Evolutionary conservation across 2,113 vertebrate genomes (phyloP), one percentile per base, ranked within the genome.

Genomic region (Boleophthalmus pectinirostris): DNA sequence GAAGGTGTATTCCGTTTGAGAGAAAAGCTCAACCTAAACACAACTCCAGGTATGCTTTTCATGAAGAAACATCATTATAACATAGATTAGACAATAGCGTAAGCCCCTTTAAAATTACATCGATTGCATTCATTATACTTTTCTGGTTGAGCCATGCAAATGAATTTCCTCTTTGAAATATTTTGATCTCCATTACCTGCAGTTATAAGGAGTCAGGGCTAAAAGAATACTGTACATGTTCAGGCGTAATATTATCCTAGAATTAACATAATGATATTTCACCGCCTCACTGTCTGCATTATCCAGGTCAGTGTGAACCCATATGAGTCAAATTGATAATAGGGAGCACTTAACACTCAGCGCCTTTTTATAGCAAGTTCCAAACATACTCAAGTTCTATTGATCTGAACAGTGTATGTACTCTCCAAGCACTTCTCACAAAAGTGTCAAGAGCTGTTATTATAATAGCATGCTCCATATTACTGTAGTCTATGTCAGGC

Each of bases 391-490:
- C 49, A 51, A 18, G 15, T 51, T 18, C 49, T 1, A 66, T 68
- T 77, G 29, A 29, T 65, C 66, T 74, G 23, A 24, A 25, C 1
- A 49, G 49, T 51, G 15, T 16, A 25, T 20, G 33, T 46, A 71
- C 12, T 3, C 1, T 14, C 6, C 5, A 66, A 69, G 61, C 38
- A 15, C 18, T 49, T 49, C 33, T 56, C 53, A 74, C 45, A 33
- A 20, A 16, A 29, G 8, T 43, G 38, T 43, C 21, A 69, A 57
- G 58, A 57, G 43, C n/a, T 14, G 65, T 53, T 29, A 68, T 54
- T 60, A 12, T 72, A 70, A 74, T 53, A 47, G 73, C 15, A 70
- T 20, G 63, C 57, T 85, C 64, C 21, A 56, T 79, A 78, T 66
- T 60, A n/a, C 0, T 57, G n/a, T 3, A 60, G 46, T 70, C 74